These are phyloP conservation scores for Nipponacmea schrenckii DNA, from an alignment of 2,888 invertebrate genomes.

Conservation along the genomic window DNA sequence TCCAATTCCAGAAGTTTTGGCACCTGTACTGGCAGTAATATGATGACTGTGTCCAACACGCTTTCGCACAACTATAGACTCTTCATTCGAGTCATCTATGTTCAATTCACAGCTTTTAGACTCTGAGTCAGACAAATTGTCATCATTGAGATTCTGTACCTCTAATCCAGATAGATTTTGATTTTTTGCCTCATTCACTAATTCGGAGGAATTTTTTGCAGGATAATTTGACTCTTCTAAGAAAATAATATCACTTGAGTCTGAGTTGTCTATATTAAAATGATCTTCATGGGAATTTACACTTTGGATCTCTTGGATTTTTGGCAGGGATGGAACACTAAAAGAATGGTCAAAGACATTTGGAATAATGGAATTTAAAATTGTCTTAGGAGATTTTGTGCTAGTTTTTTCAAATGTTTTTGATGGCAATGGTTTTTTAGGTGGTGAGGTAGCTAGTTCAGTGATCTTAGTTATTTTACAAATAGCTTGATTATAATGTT, in stretches of 20 bases:
- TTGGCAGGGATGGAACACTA: not conserved
- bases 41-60: not conserved
- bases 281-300: no score
- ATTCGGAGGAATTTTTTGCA: not conserved
- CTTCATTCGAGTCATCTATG: not conserved
- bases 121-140: not conserved
- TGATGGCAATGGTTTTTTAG: not conserved
- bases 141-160: not conserved
- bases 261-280: not conserved
- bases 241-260: not conserved
- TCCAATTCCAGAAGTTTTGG: not conserved
- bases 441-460: not conserved
- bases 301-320: not conserved
- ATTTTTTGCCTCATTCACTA: not conserved
- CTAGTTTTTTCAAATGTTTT: not conserved
- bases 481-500: not conserved
- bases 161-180: not conserved
- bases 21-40: not conserved
- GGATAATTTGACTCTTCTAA: not conserved
- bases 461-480: not conserved
- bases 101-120: no score
- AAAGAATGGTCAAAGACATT: not conserved
- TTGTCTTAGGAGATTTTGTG: not conserved
- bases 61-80: not conserved
- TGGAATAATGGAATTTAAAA: not conserved